Conservation (phyloP, 2,888 invertebrate genomes). For the Diabrotica balteata region DNA sequence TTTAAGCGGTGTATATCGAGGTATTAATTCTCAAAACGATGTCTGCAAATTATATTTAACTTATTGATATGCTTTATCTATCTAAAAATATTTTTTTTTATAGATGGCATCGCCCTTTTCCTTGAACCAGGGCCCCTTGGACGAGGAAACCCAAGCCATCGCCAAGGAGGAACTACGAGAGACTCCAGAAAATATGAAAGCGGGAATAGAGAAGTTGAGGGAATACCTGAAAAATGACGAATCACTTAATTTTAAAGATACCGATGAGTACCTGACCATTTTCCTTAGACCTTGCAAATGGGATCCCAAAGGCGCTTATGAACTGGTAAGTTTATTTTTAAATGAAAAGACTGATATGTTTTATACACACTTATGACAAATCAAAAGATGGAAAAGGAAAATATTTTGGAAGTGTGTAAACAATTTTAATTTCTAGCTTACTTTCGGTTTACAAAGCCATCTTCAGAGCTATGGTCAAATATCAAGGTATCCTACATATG, state of each 20-base stretch:
- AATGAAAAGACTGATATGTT: no score
- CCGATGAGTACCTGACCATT: conserved; percentile 79
- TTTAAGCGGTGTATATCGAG: no score
- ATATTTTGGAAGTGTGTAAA: no score
- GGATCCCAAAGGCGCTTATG: conserved; percentile 81
- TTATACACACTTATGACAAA: no score
- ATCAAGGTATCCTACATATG: no score
- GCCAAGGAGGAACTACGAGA: conserved; percentile 74
- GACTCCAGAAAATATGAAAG: conserved; percentile 71
- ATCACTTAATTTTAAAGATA: conserved; percentile 71
- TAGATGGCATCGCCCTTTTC: conserved; percentile 58
- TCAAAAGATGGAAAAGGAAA: no score
- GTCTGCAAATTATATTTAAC: no score
- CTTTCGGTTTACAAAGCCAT: no score
- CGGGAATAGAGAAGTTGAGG: conserved; percentile 68
- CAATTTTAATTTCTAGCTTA: no score
- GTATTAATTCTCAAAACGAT: no score
- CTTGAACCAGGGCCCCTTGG: conserved; percentile 67
- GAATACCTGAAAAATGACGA: conserved; percentile 71
- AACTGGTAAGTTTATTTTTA: conserved; percentile 70
- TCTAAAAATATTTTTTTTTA: neutral
- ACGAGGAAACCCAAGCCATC: conserved; percentile 65
- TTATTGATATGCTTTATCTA: no score
- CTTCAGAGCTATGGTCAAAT: no score
- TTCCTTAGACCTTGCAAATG: conserved; percentile 84